phyloP scores from a whole-genome alignment of 1,140 invertebrate genomes.

The Zaprionus vittiger region DNA sequence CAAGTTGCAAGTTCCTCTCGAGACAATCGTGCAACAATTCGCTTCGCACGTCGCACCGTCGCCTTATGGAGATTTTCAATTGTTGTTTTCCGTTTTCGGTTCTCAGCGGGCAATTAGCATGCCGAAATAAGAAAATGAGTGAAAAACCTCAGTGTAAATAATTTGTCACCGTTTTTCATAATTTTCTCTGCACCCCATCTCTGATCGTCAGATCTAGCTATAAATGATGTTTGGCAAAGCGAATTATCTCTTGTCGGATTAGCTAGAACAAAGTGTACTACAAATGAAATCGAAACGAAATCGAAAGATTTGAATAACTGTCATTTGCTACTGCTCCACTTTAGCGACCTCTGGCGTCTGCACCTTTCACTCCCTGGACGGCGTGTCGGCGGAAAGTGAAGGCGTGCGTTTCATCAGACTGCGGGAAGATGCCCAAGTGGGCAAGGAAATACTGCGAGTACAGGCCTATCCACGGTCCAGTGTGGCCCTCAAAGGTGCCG shows the following conservation, averaged over 20 bases:
- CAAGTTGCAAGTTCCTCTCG: conserved; percentile 55
- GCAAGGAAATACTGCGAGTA: conserved; percentile 77
- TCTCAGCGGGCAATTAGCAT: conserved; percentile 76
- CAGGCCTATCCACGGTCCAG: conserved; percentile 79
- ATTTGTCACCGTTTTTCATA: conserved; percentile 62
- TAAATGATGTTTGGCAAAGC: too few species aligned
- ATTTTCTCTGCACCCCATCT: conserved; percentile 30
- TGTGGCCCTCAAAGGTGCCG: conserved; percentile 63
- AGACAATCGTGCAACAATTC: conserved; percentile 41
- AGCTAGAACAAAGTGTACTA: neutral
- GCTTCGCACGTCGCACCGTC: conserved; percentile 41
- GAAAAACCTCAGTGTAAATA: conserved; percentile 40
- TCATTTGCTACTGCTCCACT: conserved; percentile 53
- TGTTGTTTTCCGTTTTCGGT: conserved; percentile 73
- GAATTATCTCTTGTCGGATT: neutral
- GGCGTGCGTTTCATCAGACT: conserved; percentile 82
- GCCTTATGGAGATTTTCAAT: conserved; percentile 57
- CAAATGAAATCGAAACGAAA: neutral
- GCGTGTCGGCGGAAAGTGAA: conserved; percentile 75
- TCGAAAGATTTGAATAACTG: conserved; percentile 1
- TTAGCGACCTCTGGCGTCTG: conserved; percentile 62
- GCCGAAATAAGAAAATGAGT: conserved; percentile 48
- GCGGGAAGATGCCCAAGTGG: conserved; percentile 76
- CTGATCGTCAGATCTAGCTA: conserved; percentile 4
- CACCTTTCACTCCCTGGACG: conserved; percentile 79